A percentile compares a stretch with the other conserved stretches of the same genome.
phyloP scores from a whole-genome alignment of 2,113 vertebrate species.

The Morone saxatilis region DNA sequence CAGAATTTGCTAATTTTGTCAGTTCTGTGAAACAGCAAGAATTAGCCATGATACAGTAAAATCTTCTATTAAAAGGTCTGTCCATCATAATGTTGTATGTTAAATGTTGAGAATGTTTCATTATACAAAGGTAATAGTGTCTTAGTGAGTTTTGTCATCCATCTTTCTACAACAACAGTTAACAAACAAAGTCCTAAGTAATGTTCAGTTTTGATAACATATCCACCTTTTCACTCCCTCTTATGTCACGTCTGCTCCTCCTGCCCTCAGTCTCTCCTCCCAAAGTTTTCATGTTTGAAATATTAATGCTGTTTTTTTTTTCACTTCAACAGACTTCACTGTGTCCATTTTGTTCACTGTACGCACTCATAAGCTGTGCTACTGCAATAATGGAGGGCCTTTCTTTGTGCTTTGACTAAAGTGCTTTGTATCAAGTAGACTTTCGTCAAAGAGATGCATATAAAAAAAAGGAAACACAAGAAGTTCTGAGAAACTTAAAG shows the following conservation, averaged over 20 bases:
- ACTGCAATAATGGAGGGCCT: slow-evolving; percentile 26
- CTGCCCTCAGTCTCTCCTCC: slow-evolving; percentile 31
- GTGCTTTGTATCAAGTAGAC: slow-evolving; percentile 31
- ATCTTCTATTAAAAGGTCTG: not conserved
- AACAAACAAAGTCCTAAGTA: not conserved
- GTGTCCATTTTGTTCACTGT: slow-evolving; percentile 53
- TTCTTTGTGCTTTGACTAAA: slow-evolving; percentile 42
- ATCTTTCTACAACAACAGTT: too few relatives aligned
- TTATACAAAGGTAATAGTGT: too few relatives aligned
- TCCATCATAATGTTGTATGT: not conserved
- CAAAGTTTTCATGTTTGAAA: slow-evolving; percentile 61
- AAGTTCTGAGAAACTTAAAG: slow-evolving; percentile 18
- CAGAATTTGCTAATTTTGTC: not conserved
- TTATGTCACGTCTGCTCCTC: slow-evolving; percentile 1
- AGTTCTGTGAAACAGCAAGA: not conserved
- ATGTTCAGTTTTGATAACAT: slow-evolving; percentile 35
- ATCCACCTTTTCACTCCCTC: slow-evolving; percentile 21
- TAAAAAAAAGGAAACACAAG: slow-evolving; percentile 32
- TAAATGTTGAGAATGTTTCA: too few relatives aligned
- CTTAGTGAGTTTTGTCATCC: too few relatives aligned
- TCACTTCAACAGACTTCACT: slow-evolving; percentile 32
- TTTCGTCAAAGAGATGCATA: slow-evolving; percentile 26
- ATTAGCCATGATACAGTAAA: not conserved
- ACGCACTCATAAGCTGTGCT: slow-evolving; percentile 23
- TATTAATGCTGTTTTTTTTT: slow-evolving; percentile 53